phyloP scores from a whole-genome alignment of 1,140 invertebrate species.

The Penaeus chinensis region DNA sequence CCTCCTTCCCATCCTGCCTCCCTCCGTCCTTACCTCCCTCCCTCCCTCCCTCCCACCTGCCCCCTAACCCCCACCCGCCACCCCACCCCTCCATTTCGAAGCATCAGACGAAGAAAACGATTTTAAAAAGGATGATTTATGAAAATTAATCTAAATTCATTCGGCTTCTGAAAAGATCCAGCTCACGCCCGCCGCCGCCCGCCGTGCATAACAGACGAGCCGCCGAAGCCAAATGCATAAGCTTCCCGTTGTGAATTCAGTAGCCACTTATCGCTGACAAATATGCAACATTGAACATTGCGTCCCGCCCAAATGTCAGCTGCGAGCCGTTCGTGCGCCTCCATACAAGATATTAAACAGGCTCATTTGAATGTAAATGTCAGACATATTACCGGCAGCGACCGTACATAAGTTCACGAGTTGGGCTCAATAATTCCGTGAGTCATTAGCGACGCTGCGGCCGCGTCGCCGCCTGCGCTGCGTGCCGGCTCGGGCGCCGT shows the following conservation, averaged over 20 bases:
- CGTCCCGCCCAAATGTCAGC: neutral
- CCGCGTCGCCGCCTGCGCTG: neutral
- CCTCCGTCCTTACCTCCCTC: neutral
- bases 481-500: neutral
- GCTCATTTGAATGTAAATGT: slow-evolving; percentile 56
- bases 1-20: too few relatives aligned
- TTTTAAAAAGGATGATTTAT: neutral
- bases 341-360: slow-evolving; percentile 49
- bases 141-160: slow-evolving; percentile 23
- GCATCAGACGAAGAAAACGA: neutral
- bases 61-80: neutral
- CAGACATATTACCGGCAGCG: slow-evolving; percentile 21
- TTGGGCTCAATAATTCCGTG: slow-evolving; percentile 27
- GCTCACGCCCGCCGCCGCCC: too few relatives aligned
- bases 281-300: slow-evolving; percentile 19
- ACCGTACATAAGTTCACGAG: slow-evolving; percentile 37
- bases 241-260: neutral
- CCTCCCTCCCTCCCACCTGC: neutral
- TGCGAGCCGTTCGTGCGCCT: neutral
- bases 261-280: neutral
- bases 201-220: too few relatives aligned
- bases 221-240: neutral
- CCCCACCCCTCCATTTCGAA: neutral
- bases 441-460: slow-evolving; percentile 28
- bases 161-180: neutral